Evolutionary conservation across 2,888 invertebrate species (phyloP).

Genomic region (Hoplodrina blanda): DNA sequence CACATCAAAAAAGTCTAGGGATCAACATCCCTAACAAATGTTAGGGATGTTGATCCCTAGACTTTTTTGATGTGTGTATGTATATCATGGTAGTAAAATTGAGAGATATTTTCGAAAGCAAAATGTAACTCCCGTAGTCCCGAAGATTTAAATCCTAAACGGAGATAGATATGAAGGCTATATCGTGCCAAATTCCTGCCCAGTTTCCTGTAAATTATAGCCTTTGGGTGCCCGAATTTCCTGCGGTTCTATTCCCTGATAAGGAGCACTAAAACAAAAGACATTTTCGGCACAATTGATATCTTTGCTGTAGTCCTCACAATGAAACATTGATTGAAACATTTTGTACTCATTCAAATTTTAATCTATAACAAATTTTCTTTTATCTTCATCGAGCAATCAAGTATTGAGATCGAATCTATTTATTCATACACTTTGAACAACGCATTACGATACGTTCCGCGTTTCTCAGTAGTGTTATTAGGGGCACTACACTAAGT

Average conservation of each 20-base stretch:
- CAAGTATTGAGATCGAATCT: constrained; percentile 29
- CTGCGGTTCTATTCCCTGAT: constrained; percentile 28
- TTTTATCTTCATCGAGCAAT: constrained; percentile 21
- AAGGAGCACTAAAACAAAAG: constrained; percentile 30
- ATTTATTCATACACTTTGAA: constrained; percentile 35
- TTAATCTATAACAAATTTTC: constrained; percentile 10
- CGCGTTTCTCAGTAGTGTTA: constrained; percentile 31
- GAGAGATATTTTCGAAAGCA: constrained; percentile 20
- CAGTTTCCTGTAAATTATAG: constrained; percentile 36
- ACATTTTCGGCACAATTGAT: constrained; percentile 30
- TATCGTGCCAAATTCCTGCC: constrained; percentile 50
- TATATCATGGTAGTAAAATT: background rate
- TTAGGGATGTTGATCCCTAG: too few species aligned
- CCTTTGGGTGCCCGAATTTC: constrained; percentile 35
- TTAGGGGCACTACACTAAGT: constrained; percentile 46
- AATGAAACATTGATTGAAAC: constrained; percentile 28
- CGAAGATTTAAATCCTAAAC: constrained; percentile 37
- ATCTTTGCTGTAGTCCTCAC: constrained; percentile 14
- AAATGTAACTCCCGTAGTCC: constrained; percentile 25
- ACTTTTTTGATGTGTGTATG: too few species aligned
- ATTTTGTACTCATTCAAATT: constrained; percentile 25
- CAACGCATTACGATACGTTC: constrained; percentile 39
- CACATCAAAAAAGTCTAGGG: too few species aligned
- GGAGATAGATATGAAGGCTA: constrained; percentile 30
- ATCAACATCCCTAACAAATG: too few species aligned